Conservation (phyloP, 2,797 vertebrate genomes). For the Sphaeramia orbicularis region DNA sequence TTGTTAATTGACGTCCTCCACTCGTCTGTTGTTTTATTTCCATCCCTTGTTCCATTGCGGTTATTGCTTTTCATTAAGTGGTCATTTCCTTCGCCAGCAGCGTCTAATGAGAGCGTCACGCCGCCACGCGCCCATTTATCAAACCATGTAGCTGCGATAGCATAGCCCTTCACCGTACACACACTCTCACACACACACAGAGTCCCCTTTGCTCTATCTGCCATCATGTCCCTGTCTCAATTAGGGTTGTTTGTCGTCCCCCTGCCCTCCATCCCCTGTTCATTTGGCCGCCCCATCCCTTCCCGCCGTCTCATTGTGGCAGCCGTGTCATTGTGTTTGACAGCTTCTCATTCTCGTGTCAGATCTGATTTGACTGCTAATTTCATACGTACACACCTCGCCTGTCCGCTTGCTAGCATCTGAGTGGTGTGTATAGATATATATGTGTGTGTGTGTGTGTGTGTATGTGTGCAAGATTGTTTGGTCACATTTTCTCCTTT, state of each 20-base stretch:
- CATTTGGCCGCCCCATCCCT: slow-evolving; percentile 65
- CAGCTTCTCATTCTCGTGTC: slow-evolving; percentile 96
- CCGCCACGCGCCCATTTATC: slow-evolving; percentile 65
- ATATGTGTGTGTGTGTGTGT: background rate
- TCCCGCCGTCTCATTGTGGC: slow-evolving; percentile 76
- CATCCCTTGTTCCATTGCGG: slow-evolving; percentile 60
- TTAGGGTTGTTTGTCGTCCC: slow-evolving; percentile 75
- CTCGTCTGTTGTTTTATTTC: slow-evolving; percentile 64
- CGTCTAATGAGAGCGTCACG: slow-evolving; percentile 72
- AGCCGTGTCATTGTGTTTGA: slow-evolving; percentile 95
- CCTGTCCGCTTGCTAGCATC: background rate
- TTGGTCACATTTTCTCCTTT: slow-evolving; percentile 12
- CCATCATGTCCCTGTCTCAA: slow-evolving; percentile 74
- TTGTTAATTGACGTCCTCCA: slow-evolving; percentile 65
- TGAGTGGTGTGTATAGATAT: background rate
- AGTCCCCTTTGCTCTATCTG: slow-evolving; percentile 45
- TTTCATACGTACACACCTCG: slow-evolving; percentile 59
- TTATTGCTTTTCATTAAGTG: slow-evolving; percentile 79
- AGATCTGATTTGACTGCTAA: slow-evolving; percentile 79
- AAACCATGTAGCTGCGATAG: slow-evolving; percentile 32
- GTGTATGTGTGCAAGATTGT: background rate
- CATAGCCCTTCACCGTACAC: slow-evolving; percentile 1
- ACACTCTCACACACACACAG: slow-evolving; percentile 31
- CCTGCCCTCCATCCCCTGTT: slow-evolving; percentile 85
- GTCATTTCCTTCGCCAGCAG: slow-evolving; percentile 71